phyloP scores from a whole-genome alignment of 2,888 invertebrate species.

The Latrodectus hesperus region DNA sequence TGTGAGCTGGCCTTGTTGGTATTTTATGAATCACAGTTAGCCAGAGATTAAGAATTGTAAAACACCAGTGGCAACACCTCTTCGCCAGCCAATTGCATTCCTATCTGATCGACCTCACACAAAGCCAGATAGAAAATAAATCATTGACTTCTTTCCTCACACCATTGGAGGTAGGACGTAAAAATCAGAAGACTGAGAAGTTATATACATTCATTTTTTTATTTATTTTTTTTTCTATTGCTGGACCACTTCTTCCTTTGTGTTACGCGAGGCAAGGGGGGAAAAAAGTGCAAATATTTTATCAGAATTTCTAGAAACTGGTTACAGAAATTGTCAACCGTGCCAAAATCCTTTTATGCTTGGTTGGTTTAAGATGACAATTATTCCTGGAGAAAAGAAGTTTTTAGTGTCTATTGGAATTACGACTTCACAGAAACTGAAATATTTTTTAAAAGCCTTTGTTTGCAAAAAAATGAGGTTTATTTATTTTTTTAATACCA shows the following conservation, averaged over 20 bases:
- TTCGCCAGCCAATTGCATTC: background rate
- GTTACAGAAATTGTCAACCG: slow-evolving; percentile 29
- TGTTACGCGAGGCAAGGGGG: background rate
- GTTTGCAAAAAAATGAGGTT: no score
- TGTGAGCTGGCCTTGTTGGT: no score
- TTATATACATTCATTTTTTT: background rate
- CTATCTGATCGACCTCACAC: background rate
- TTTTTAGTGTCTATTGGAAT: slow-evolving; percentile 51
- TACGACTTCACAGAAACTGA: slow-evolving; percentile 34
- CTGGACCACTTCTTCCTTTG: background rate
- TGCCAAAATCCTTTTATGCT: slow-evolving; percentile 23
- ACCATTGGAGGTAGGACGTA: background rate
- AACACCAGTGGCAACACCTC: no score
- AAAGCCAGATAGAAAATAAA: background rate
- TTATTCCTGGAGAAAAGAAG: slow-evolving; percentile 26
- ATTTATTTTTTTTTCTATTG: background rate
- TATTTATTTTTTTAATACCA: no score
- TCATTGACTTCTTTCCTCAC: background rate
- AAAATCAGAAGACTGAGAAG: background rate
- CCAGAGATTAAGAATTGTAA: no score
- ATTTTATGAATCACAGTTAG: no score
- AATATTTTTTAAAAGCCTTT: background rate
- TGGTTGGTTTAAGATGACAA: slow-evolving; percentile 7
- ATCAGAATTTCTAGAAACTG: slow-evolving; percentile 29
- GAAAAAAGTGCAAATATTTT: slow-evolving; percentile 24